These are phyloP conservation scores for Petrocephalus schoutedeni DNA, from an alignment of 2,797 vertebrate species.

Conservation along the genomic window DNA sequence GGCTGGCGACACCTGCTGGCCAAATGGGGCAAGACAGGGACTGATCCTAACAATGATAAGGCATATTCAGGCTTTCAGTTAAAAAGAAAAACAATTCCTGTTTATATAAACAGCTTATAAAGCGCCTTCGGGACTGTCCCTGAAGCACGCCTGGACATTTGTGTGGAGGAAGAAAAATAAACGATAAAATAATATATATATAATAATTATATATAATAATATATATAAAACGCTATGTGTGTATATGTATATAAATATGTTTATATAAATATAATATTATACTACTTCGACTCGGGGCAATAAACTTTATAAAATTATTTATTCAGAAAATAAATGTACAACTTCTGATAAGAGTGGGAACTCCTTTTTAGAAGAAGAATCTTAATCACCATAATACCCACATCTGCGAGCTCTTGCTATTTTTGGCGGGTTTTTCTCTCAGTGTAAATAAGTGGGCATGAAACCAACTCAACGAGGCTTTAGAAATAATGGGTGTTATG, in stretches of 20 bases:
- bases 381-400: too few species aligned
- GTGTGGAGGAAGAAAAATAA: background rate
- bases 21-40: too few species aligned
- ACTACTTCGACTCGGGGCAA: background rate
- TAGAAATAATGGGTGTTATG: too few species aligned
- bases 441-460: too few species aligned
- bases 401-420: too few species aligned
- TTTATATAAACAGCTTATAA: background rate
- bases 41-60: background rate
- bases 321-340: background rate
- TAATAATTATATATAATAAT: too few species aligned
- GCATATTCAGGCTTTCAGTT: background rate
- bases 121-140: background rate
- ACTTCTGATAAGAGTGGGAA: background rate
- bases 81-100: background rate
- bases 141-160: background rate
- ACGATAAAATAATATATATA: background rate
- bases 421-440: too few species aligned
- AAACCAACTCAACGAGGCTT: too few species aligned
- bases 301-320: background rate
- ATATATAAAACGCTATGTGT: too few species aligned
- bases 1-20: background rate
- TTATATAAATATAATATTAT: background rate
- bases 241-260: too few species aligned
- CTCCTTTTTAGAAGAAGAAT: too few species aligned